phyloP scores from a whole-genome alignment of 2,888 invertebrate genomes.

The Sturmia bella region DNA sequence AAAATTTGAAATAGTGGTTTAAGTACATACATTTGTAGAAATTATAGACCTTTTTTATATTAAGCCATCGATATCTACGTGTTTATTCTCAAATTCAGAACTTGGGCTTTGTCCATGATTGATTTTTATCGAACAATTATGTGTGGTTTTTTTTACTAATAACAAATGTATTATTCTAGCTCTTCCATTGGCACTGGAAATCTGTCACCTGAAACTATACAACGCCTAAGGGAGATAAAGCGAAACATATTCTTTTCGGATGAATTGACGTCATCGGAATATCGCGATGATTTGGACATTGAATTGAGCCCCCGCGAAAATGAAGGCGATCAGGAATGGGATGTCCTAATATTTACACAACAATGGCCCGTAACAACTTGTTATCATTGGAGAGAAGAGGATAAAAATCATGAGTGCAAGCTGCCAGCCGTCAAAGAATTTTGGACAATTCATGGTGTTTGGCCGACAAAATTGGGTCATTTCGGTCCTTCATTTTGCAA shows the following conservation, averaged over 20 bases:
- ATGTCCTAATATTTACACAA: conserved; percentile 90
- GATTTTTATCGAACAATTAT: background rate
- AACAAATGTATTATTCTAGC: conserved; percentile 45
- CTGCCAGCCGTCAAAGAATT: conserved; percentile 84
- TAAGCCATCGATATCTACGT: too few relatives aligned
- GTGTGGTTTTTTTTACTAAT: background rate
- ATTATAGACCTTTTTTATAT: too few relatives aligned
- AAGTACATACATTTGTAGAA: too few relatives aligned
- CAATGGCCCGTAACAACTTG: conserved; percentile 90
- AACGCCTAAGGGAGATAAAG: conserved; percentile 54
- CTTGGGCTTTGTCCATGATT: too few relatives aligned
- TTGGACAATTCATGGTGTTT: conserved; percentile 92
- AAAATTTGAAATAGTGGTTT: too few relatives aligned
- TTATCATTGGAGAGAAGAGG: conserved; percentile 86
- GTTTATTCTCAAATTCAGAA: too few relatives aligned
- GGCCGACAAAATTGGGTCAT: conserved; percentile 88
- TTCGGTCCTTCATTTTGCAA: conserved; percentile 89
- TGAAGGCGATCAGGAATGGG: conserved; percentile 84
- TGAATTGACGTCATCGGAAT: conserved; percentile 70
- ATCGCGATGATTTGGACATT: conserved; percentile 69
- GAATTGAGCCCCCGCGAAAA: conserved; percentile 55
- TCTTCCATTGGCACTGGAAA: conserved; percentile 49
- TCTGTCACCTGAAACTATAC: conserved; percentile 40
- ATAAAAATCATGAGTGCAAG: conserved; percentile 84
- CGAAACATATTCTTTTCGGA: conserved; percentile 71